These are phyloP conservation scores for Epinotia demarniana DNA, from an alignment of 2,888 invertebrate species.

Conservation along the genomic window DNA sequence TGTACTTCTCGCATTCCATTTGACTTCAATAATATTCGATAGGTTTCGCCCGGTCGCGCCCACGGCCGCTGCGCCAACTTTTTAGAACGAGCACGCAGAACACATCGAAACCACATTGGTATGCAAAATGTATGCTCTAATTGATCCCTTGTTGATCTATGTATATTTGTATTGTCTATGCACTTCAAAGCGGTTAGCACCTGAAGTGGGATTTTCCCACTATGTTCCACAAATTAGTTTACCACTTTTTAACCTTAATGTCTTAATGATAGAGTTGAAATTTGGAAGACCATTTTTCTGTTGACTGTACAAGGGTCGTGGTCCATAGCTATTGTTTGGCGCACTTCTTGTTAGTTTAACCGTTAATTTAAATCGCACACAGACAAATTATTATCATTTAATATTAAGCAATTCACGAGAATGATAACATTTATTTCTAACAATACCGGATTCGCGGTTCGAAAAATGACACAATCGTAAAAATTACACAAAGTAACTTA, in stretches of 20 bases:
- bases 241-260: too few species aligned
- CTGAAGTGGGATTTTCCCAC: slow-evolving; percentile 28
- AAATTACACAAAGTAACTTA: not conserved
- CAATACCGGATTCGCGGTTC: not conserved
- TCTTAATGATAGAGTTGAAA: too few species aligned
- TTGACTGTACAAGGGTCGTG: not conserved
- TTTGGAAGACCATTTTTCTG: too few species aligned
- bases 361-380: slow-evolving; percentile 12
- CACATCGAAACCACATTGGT: too few species aligned
- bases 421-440: not conserved
- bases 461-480: not conserved
- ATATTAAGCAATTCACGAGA: slow-evolving; percentile 2
- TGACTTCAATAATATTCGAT: too few species aligned
- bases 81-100: too few species aligned
- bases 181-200: slow-evolving; percentile 15
- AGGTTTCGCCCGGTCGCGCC: too few species aligned
- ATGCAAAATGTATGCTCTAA: too few species aligned
- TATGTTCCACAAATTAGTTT: not conserved
- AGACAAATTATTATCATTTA: not conserved
- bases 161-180: not conserved
- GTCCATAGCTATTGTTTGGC: slow-evolving; percentile 28
- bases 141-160: not conserved
- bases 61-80: too few species aligned
- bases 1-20: too few species aligned
- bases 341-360: not conserved